phyloP scores from a whole-genome alignment of 2,888 invertebrate genomes.

The Alsophila aescularia region DNA sequence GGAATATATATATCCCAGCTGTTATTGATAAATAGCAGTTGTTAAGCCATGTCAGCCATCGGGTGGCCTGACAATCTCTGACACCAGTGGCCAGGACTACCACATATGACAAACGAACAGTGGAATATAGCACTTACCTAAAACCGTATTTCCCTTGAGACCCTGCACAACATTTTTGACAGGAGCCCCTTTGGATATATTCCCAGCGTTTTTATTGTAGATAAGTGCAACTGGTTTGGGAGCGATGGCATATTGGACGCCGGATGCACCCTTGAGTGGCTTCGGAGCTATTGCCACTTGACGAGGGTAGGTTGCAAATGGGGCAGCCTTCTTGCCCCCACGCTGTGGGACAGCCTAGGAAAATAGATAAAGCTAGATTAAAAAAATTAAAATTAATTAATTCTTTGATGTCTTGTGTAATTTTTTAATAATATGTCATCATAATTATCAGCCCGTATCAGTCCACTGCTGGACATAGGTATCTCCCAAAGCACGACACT shows the following conservation, averaged over 20 bases:
- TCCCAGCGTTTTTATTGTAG: constrained; percentile 40
- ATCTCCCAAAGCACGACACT: too few species aligned
- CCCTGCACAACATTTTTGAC: constrained; percentile 51
- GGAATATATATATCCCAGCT: too few species aligned
- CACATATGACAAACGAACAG: too few species aligned
- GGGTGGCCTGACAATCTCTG: too few species aligned
- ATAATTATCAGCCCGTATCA: too few species aligned
- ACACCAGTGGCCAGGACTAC: too few species aligned
- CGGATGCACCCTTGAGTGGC: constrained; percentile 35
- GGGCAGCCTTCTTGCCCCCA: constrained; percentile 46
- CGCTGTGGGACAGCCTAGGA: constrained; percentile 49
- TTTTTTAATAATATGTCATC: too few species aligned
- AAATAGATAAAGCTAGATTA: constrained; percentile 1
- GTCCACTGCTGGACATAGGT: too few species aligned
- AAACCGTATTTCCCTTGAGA: constrained; percentile 57
- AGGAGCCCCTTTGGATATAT: constrained; percentile 56
- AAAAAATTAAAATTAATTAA: too few species aligned
- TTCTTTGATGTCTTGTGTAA: too few species aligned
- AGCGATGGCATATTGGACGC: constrained; percentile 62
- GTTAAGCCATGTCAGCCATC: too few species aligned
- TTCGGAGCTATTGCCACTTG: constrained; percentile 82
- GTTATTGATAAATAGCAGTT: too few species aligned
- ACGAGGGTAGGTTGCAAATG: constrained; percentile 52
- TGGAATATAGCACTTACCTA: constrained; percentile 54
- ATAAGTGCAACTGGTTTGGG: constrained; percentile 64